Base-by-base conservation (phyloP, 2,113 vertebrate genomes). In the Leucopsar rothschildi region DNA sequence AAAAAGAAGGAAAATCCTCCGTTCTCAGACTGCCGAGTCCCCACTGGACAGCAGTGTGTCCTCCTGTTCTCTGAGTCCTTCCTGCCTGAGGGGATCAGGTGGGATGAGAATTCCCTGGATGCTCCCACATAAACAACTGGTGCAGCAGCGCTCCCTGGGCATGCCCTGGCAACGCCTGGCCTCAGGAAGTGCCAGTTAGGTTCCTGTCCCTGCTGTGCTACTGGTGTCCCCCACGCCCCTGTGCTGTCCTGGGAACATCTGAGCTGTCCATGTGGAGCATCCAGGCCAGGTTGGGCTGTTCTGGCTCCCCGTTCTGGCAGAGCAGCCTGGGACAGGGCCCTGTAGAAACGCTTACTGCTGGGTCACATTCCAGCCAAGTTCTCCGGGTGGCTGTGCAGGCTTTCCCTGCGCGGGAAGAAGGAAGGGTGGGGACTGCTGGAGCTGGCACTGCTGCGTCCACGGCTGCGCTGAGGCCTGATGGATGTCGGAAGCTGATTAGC, bases 371-470 rank as follows among this genome's bases (percentile, higher is more conserved):
- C 82, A 40, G 7, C 53, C 0, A 1, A 14, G 63, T 4, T 68
- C 22, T 44, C 23, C 0, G 7, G 9, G 44, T 2, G 28, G 82
- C 71, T 33, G 50, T 45, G 25, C 6, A 6, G 40, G 33, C 61
- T 72, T 49, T 65, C 52, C 63, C 37, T 59, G 66, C 1, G 0
- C 77, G 80, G 75, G 78, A 72, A 72, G 72, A 7, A 76, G 94
- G 94, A 96, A 95, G 94, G 94, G 91, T 86, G 91, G 86, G 77
- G 86, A 73, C 81, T 0, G 4, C 82, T n/a, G 9, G 29, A 63
- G 2, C 15, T 16, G 91, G 91, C 44, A 0, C 56, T 4, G 53
- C 56, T 64, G 44, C 0, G 0, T 49, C 33, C 28, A 5, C 4
- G 13, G 55, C 92, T 86, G 87, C 6, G 5, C 49, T 0, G 22